These are phyloP conservation scores for Andricus curvator DNA, from an alignment of 2,888 invertebrate species.

Conservation along the genomic window DNA sequence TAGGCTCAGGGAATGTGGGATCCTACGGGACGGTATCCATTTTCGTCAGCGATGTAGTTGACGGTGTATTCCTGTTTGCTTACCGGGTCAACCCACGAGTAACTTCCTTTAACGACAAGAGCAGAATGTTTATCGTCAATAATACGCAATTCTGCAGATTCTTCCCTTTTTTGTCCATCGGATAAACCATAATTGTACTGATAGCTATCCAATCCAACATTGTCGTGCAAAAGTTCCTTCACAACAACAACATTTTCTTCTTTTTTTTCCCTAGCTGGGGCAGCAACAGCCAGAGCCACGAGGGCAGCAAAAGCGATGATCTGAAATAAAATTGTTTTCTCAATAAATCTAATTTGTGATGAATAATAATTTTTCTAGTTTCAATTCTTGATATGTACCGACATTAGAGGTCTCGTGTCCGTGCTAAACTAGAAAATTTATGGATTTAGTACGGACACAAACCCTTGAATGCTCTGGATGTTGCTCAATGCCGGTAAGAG, in stretches of 20 bases:
- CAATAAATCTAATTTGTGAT: not conserved
- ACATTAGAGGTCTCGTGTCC: too few relatives aligned
- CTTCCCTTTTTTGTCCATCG: slow-evolving; percentile 58
- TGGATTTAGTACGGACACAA: too few relatives aligned
- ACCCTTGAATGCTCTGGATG: too few relatives aligned
- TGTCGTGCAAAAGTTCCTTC: slow-evolving; percentile 49
- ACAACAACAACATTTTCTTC: slow-evolving; percentile 45
- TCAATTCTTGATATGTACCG: too few relatives aligned
- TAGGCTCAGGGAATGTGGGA: slow-evolving; percentile 58
- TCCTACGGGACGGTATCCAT: slow-evolving; percentile 65
- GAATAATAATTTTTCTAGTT: too few relatives aligned
- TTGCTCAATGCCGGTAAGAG: too few relatives aligned
- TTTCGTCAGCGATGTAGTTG: slow-evolving; percentile 66
- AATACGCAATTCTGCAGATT: slow-evolving; percentile 56
- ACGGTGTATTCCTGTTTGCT: slow-evolving; percentile 62
- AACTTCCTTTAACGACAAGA: slow-evolving; percentile 65
- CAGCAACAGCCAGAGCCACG: slow-evolving; percentile 56
- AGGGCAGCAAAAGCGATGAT: slow-evolving; percentile 54
- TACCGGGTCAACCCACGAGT: slow-evolving; percentile 62
- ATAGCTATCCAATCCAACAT: slow-evolving; percentile 56
- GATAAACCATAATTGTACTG: slow-evolving; percentile 53
- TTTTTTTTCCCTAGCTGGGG: slow-evolving; percentile 42
- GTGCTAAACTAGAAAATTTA: too few relatives aligned
- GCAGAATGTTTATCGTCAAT: slow-evolving; percentile 54
- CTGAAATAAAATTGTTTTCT: slow-evolving; percentile 44